These are phyloP conservation scores for Odocoileus hemionus DNA, from an alignment of 2,113 vertebrate species.

Conservation along the genomic window DNA sequence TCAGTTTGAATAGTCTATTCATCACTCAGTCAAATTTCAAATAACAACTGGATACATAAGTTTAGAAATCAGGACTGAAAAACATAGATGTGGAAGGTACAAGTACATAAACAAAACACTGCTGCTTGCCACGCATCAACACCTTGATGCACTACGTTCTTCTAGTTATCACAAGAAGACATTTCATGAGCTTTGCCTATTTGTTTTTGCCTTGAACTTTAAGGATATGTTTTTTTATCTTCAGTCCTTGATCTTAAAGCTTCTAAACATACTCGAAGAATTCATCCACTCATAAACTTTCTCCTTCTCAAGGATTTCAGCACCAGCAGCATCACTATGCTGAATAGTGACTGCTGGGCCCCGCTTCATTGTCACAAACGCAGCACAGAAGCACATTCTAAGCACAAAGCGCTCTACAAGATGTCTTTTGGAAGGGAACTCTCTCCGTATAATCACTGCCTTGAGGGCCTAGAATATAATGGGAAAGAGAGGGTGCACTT, in stretches of 20 bases:
- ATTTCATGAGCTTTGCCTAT: background rate
- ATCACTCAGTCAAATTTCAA: background rate
- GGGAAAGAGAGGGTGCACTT: background rate
- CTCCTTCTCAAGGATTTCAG: background rate
- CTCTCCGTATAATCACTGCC: background rate
- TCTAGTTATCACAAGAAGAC: background rate
- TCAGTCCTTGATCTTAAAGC: background rate
- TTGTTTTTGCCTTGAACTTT: background rate
- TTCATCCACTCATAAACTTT: background rate
- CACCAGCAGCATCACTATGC: background rate
- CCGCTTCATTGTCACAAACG: background rate
- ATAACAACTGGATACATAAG: background rate
- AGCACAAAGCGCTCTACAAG: background rate
- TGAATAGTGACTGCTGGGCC: background rate
- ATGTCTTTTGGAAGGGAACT: too few relatives aligned
- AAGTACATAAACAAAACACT: background rate
- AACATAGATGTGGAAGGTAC: background rate
- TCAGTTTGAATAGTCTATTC: background rate
- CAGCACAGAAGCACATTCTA: rapidly evolving
- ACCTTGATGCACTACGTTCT: background rate
- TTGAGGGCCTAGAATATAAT: background rate
- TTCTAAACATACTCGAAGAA: background rate
- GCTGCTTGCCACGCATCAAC: too few relatives aligned
- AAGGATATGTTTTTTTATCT: background rate
- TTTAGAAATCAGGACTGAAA: background rate